These are phyloP conservation scores for Chelonus insularis DNA, from an alignment of 1,140 invertebrate genomes.

Conservation along the genomic window DNA sequence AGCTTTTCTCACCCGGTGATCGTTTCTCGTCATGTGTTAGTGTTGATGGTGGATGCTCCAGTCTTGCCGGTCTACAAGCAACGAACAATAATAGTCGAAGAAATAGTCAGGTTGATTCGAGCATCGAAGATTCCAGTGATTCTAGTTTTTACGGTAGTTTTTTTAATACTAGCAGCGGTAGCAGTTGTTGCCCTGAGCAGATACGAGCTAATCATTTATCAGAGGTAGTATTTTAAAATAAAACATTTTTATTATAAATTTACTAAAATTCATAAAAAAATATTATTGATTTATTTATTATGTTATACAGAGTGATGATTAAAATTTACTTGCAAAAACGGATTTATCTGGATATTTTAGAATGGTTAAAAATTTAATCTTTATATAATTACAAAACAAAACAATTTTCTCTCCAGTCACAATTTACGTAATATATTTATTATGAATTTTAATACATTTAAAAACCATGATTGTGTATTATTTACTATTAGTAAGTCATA, in stretches of 20 bases:
- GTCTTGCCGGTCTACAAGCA: slow-evolving; percentile 32
- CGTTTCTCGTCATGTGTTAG: slow-evolving; percentile 42
- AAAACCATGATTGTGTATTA: too few species aligned
- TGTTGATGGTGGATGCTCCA: slow-evolving; percentile 39
- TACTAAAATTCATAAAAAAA: too few species aligned
- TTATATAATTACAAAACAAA: too few species aligned
- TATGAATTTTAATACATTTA: too few species aligned
- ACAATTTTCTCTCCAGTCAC: too few species aligned
- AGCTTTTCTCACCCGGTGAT: slow-evolving; percentile 41
- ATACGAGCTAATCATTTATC: slow-evolving; percentile 22
- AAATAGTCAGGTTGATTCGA: slow-evolving; percentile 36
- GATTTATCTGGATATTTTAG: too few species aligned
- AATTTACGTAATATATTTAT: too few species aligned
- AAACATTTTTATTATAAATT: slow-evolving; percentile 19
- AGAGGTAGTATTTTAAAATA: not conserved
- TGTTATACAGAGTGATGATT: too few species aligned
- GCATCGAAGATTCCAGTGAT: slow-evolving; percentile 50
- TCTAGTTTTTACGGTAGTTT: slow-evolving; percentile 58
- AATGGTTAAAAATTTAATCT: too few species aligned
- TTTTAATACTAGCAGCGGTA: slow-evolving; percentile 47
- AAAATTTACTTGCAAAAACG: too few species aligned
- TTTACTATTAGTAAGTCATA: too few species aligned
- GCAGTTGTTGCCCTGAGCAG: slow-evolving; percentile 44
- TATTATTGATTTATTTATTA: too few species aligned
- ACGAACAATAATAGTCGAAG: slow-evolving; percentile 28